These are phyloP conservation scores for Halcyon leucocephala DNA, from an alignment of 2,797 vertebrate species.

Conservation along the genomic window DNA sequence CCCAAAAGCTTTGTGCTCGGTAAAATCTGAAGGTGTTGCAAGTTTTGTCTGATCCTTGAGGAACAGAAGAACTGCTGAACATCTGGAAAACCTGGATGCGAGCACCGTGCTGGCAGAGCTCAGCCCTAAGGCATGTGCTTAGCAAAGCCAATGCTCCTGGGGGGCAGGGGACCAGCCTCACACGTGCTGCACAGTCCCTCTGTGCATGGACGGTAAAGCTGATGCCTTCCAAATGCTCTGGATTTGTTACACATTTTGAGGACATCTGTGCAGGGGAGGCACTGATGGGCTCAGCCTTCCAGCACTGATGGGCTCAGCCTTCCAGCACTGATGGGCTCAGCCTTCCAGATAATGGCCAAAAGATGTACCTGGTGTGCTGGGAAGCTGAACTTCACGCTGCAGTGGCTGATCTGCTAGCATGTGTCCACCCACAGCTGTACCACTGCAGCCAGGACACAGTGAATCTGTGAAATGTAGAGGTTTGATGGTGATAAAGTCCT, in stretches of 20 bases:
- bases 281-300: not conserved
- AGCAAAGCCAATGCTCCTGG: not conserved
- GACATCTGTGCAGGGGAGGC: not conserved
- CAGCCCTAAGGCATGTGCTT: not conserved
- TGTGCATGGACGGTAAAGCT: not conserved
- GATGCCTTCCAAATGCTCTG: not conserved
- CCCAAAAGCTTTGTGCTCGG: not conserved
- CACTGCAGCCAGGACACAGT: not conserved
- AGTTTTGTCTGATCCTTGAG: not conserved
- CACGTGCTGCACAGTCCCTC: not conserved
- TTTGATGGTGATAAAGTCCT: not conserved
- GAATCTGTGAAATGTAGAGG: not conserved
- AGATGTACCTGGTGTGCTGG: not conserved
- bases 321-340: not conserved
- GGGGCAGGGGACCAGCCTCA: not conserved
- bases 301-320: not conserved
- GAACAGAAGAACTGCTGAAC: not conserved
- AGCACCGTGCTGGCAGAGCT: not conserved
- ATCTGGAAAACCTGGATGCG: not conserved
- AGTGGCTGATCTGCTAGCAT: not conserved
- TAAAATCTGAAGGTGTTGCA: not conserved
- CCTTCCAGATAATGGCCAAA: not conserved
- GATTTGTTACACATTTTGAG: not conserved
- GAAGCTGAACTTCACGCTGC: not conserved
- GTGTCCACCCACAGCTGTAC: accelerated